A percentile compares a stretch with the other conserved stretches of the same genome.
Evolutionary conservation across 2,797 vertebrate species (phyloP).

Genomic region (Hirundo rustica): DNA sequence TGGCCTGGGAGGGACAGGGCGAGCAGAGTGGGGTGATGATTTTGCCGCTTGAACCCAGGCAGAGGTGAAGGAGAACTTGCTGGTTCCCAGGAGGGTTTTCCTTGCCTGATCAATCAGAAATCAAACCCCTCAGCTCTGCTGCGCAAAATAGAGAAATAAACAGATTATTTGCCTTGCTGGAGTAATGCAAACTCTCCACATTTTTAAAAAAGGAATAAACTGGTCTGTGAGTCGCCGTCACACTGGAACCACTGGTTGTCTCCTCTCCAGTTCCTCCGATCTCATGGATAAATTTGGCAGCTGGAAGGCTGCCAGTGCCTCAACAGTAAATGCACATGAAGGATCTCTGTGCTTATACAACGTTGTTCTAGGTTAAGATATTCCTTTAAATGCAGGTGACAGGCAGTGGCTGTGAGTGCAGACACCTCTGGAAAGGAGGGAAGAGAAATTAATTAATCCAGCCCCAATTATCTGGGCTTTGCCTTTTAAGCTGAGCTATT

Average conservation of each 20-base stretch:
- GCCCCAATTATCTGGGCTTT: not conserved
- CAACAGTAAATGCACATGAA: not conserved
- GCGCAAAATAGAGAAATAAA: not conserved
- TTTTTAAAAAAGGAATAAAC: not conserved
- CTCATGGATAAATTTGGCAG: not conserved
- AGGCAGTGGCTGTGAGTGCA: not conserved
- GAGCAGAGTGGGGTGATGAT: not conserved
- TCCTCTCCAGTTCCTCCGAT: not conserved
- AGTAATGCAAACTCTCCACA: not conserved
- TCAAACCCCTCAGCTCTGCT: not conserved
- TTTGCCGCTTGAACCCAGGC: not conserved
- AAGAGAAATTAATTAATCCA: slow-evolving; percentile 20
- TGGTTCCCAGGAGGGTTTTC: not conserved
- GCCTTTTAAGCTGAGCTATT: not conserved
- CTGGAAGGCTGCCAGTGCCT: not conserved
- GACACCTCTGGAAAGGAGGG: not conserved
- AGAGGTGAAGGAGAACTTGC: not conserved
- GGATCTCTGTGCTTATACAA: not conserved
- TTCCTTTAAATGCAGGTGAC: not conserved
- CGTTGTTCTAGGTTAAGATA: not conserved
- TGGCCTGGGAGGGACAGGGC: not conserved
- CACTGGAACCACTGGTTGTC: not conserved
- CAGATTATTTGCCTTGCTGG: not conserved
- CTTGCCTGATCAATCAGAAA: not conserved
- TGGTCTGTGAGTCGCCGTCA: not conserved